A percentile compares a stretch with the other conserved stretches of the same genome.
These are phyloP conservation scores for Vanacampus margaritifer DNA, from an alignment of 2,113 vertebrate species.

Conservation along the genomic window DNA sequence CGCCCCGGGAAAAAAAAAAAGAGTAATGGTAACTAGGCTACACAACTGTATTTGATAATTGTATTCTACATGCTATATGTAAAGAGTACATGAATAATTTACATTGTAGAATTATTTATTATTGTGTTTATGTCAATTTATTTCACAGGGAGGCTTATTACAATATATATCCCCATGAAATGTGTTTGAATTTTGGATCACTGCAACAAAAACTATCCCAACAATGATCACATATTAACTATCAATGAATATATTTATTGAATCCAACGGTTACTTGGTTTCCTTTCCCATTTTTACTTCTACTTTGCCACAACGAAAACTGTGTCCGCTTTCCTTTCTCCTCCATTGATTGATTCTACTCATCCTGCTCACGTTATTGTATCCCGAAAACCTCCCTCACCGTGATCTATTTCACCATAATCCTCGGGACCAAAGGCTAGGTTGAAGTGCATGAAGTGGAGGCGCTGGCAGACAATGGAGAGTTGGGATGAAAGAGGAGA, in stretches of 20 bases:
- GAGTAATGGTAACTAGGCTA: too few relatives aligned
- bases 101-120: neutral
- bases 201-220: neutral
- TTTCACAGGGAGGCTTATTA: too few relatives aligned
- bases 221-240: neutral
- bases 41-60: neutral
- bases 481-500: conserved; percentile 31
- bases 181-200: neutral
- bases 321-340: conserved; percentile 9
- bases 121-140: too few relatives aligned
- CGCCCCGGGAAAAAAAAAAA: too few relatives aligned
- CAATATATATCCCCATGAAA: too few relatives aligned
- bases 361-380: conserved; percentile 22
- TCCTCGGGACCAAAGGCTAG: conserved; percentile 37
- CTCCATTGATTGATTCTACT: conserved; percentile 16
- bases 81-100: neutral
- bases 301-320: neutral
- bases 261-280: neutral
- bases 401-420: conserved; percentile 46
- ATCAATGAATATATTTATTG: neutral
- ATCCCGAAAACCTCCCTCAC: conserved; percentile 21
- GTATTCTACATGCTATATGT: neutral
- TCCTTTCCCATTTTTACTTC: neutral
- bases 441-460: conserved; percentile 1
- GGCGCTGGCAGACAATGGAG: conserved; percentile 31